Conservation (phyloP, 2,888 invertebrate species). For the Baccha elongata region DNA sequence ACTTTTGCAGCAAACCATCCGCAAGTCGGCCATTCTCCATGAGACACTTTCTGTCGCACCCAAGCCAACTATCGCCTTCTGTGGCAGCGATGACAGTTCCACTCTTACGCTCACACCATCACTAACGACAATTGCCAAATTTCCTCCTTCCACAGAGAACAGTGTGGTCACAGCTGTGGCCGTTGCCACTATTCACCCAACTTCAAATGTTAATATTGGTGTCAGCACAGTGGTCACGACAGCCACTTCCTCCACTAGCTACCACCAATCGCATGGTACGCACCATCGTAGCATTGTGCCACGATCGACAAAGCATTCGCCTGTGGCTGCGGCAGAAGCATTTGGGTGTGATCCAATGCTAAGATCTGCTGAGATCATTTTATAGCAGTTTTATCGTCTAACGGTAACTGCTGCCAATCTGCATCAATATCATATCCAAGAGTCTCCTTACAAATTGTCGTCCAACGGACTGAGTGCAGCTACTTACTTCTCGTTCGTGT, state of each 20-base stretch:
- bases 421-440: slow-evolving; percentile 70
- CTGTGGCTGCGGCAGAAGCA: slow-evolving; percentile 76
- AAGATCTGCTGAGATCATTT: slow-evolving; percentile 81
- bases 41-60: slow-evolving; percentile 76
- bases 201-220: slow-evolving; percentile 58
- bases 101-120: slow-evolving; percentile 80
- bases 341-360: slow-evolving; percentile 80
- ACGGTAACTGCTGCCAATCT: slow-evolving; percentile 30
- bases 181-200: slow-evolving; percentile 69
- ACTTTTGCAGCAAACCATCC: slow-evolving; percentile 81
- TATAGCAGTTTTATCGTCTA: slow-evolving; percentile 77
- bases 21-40: slow-evolving; percentile 80
- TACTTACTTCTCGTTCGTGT: slow-evolving; percentile 67
- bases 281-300: slow-evolving; percentile 73
- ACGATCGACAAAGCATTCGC: slow-evolving; percentile 77
- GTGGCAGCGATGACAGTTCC: slow-evolving; percentile 80
- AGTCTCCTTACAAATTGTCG: slow-evolving; percentile 66
- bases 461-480: slow-evolving; percentile 69
- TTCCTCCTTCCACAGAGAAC: slow-evolving; percentile 74
- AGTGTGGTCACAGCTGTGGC: slow-evolving; percentile 73
- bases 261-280: slow-evolving; percentile 76
- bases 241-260: slow-evolving; percentile 76
- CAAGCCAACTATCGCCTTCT: slow-evolving; percentile 36
- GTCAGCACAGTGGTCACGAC: slow-evolving; percentile 74
- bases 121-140: slow-evolving; percentile 79